phyloP scores from a whole-genome alignment of 2,113 vertebrate species.

The Paratilapia polleni region DNA sequence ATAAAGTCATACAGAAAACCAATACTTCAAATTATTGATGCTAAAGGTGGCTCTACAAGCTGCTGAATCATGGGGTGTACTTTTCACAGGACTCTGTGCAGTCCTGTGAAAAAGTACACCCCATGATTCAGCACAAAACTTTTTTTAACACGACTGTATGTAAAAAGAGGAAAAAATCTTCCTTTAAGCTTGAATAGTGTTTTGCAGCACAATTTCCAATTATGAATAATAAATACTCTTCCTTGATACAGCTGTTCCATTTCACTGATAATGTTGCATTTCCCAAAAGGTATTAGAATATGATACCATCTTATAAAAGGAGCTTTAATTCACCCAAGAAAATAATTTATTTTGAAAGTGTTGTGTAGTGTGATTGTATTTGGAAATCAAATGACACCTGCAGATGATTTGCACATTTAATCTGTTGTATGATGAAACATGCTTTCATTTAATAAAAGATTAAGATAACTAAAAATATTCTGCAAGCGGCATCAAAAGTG shows the following conservation, averaged over 20 bases:
- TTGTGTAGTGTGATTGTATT: not conserved
- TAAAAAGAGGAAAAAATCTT: not conserved
- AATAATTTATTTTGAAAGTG: not conserved
- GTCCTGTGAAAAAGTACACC: rapidly evolving
- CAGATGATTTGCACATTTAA: not conserved
- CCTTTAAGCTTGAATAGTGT: not conserved
- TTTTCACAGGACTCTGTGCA: not conserved
- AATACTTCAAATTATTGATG: no score
- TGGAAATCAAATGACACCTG: not conserved
- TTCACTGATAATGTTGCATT: not conserved
- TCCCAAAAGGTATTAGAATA: not conserved
- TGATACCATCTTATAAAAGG: not conserved
- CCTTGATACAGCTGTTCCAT: not conserved
- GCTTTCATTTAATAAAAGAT: constrained; percentile 1
- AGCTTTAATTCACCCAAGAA: not conserved
- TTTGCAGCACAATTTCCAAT: not conserved
- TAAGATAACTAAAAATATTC: not conserved
- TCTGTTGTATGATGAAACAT: not conserved
- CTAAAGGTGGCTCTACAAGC: no score
- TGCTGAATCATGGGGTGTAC: no score
- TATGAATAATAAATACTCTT: not conserved
- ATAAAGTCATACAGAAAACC: not conserved
- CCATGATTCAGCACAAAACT: no score
- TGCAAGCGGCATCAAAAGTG: not conserved
- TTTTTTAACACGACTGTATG: not conserved